Evolutionary conservation across 2,888 invertebrate species (phyloP).

Genomic region (Seira musarum): DNA sequence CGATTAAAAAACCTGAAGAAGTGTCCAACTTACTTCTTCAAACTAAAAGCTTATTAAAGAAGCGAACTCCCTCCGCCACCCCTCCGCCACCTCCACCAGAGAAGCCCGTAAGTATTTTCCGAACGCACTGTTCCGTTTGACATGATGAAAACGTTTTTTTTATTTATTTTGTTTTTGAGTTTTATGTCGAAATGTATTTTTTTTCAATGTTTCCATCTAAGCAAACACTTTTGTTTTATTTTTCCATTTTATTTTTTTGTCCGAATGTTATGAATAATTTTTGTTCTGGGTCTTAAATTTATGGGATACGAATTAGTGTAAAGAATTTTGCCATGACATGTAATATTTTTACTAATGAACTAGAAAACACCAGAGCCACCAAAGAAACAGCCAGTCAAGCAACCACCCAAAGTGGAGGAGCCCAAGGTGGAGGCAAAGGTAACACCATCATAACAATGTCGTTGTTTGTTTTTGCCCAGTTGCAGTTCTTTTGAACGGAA

Average conservation of each 20-base stretch:
- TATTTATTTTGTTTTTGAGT: too few relatives aligned
- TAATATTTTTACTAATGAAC: too few relatives aligned
- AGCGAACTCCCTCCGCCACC: neutral
- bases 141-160: too few relatives aligned
- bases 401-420: constrained; percentile 57
- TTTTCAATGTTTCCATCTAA: too few relatives aligned
- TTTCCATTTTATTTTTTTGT: too few relatives aligned
- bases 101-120: constrained; percentile 3
- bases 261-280: too few relatives aligned
- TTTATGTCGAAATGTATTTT: too few relatives aligned
- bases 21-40: neutral
- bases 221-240: too few relatives aligned
- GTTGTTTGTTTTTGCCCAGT: neutral
- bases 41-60: neutral
- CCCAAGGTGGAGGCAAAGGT: constrained; percentile 53
- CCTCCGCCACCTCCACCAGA: neutral
- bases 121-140: too few relatives aligned
- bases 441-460: constrained; percentile 22
- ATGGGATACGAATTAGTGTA: neutral
- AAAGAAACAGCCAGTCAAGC: constrained; percentile 44
- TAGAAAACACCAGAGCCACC: constrained; percentile 26
- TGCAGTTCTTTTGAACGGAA: neutral
- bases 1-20: constrained; percentile 23
- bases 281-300: too few relatives aligned
- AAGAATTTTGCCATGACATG: too few relatives aligned